Percentiles rank a stretch among this genome's conserved stretches.
phyloP scores from a whole-genome alignment of 2,113 vertebrate species.

The Mustela lutreola region DNA sequence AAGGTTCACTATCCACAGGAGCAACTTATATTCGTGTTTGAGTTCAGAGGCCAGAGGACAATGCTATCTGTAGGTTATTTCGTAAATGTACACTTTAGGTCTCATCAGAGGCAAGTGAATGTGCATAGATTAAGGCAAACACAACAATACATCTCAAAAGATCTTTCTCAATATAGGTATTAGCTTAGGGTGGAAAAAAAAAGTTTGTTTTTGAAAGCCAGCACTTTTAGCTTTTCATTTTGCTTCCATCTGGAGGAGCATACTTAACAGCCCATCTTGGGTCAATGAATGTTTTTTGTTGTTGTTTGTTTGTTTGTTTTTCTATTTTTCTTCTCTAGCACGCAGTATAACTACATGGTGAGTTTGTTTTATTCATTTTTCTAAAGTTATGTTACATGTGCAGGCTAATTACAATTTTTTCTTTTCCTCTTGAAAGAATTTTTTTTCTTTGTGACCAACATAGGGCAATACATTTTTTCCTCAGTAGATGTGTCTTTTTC shows the following conservation, averaged over 20 bases:
- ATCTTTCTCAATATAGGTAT: neutral
- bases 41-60: neutral
- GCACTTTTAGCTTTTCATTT: neutral
- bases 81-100: neutral
- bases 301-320: neutral
- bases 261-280: neutral
- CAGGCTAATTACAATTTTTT: neutral
- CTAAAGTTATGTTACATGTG: neutral
- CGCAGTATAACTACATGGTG: neutral
- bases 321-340: neutral
- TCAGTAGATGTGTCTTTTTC: neutral
- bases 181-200: neutral
- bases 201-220: neutral
- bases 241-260: neutral
- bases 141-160: neutral
- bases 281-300: neutral
- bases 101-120: neutral
- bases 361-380: conserved; percentile 35
- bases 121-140: neutral
- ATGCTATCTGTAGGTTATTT: neutral
- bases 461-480: neutral
- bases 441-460: neutral
- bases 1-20: neutral
- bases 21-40: neutral
- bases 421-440: neutral